Conservation (phyloP, 2,797 vertebrate species). For the Poecilia velifera region DNA sequence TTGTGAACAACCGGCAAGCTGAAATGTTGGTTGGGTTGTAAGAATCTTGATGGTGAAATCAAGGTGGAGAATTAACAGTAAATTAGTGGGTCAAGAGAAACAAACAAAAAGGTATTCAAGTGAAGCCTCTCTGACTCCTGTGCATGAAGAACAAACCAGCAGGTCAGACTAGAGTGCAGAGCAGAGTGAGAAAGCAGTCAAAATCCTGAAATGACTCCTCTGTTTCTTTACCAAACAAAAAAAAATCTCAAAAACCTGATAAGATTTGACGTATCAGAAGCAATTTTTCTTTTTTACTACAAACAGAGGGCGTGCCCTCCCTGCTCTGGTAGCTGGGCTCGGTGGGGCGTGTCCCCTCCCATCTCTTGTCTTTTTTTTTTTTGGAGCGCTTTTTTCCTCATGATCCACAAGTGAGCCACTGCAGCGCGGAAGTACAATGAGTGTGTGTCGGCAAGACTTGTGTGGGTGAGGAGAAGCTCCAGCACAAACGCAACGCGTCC, state of each 20-base stretch:
- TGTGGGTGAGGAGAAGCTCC: slow-evolving; percentile 56
- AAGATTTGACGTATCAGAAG: neutral
- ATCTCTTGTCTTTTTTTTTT: too few species aligned
- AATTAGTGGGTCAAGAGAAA: neutral
- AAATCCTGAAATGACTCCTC: neutral
- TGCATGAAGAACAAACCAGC: slow-evolving; percentile 38
- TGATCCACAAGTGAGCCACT: slow-evolving; percentile 59
- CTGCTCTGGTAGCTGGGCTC: slow-evolving; percentile 35
- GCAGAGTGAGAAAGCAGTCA: neutral
- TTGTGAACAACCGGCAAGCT: neutral
- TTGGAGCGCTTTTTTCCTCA: slow-evolving; percentile 38
- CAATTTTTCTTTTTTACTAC: neutral
- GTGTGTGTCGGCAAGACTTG: slow-evolving; percentile 40
- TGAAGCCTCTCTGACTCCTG: slow-evolving; percentile 36
- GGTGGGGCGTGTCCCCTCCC: slow-evolving; percentile 25
- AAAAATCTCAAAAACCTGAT: neutral
- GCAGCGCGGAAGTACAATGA: slow-evolving; percentile 56
- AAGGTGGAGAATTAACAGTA: neutral
- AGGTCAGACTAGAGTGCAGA: slow-evolving; percentile 5
- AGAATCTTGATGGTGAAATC: neutral
- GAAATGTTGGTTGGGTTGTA: neutral
- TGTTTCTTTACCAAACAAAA: neutral
- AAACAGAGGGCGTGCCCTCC: slow-evolving; percentile 13
- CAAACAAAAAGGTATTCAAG: slow-evolving; percentile 34
- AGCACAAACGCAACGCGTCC: slow-evolving; percentile 67